phyloP scores from a whole-genome alignment of 2,888 invertebrate species.

The Monopis laevigella region DNA sequence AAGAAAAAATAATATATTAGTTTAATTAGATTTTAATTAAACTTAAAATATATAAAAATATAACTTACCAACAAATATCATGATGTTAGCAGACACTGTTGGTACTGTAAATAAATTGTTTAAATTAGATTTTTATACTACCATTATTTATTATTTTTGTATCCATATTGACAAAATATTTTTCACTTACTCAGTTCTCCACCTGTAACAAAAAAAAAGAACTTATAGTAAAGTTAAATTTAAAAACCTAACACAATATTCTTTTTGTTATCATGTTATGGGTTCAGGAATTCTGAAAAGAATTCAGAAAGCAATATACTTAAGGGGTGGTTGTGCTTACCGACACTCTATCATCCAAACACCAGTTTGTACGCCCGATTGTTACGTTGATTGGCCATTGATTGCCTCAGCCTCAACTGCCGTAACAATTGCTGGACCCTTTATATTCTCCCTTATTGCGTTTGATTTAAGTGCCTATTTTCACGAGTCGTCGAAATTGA shows the following conservation, averaged over 20 bases:
- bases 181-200: neutral
- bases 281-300: constrained; percentile 27
- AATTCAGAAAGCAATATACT: constrained; percentile 29
- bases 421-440: constrained; percentile 14
- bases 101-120: neutral
- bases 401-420: constrained; percentile 1
- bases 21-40: too few relatives aligned
- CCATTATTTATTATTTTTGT: too few relatives aligned
- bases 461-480: constrained; percentile 21
- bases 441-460: constrained; percentile 23
- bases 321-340: constrained; percentile 13
- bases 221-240: constrained; percentile 1
- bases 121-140: neutral
- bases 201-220: constrained; percentile 6
- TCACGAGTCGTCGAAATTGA: constrained; percentile 8
- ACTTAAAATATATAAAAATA: too few relatives aligned
- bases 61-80: constrained; percentile 8
- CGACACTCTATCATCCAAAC: constrained; percentile 26
- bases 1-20: too few relatives aligned
- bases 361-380: constrained; percentile 24
- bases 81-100: neutral
- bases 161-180: too few relatives aligned
- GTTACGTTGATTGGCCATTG: constrained; percentile 28
- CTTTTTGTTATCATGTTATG: constrained; percentile 10
- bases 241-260: neutral